Base-by-base conservation (phyloP, 2,113 vertebrate genomes). In the Pteropus alecto region DNA sequence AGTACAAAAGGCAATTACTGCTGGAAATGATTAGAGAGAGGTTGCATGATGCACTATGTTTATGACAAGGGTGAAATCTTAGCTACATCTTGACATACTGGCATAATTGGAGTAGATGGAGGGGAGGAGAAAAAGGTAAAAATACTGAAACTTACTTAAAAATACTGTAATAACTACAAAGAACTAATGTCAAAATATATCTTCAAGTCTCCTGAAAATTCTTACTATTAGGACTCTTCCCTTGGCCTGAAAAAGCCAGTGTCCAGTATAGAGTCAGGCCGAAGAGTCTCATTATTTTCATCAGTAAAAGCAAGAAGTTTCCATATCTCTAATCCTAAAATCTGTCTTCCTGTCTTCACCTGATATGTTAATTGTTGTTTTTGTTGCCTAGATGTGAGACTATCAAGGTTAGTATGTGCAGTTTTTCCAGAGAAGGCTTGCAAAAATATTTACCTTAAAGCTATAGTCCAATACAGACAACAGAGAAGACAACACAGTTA, bases 211-310 rank as follows among this genome's bases (percentile, higher is more conserved):
- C 28, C 48, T 54, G 41, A 92, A 94, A 89, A 92, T 77, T 63
- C 71, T 73, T 94, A 78, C 26, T 30, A 24, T 74, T 58, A 63
- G 24, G 65, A 92, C 77, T 96, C 56, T 89, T 38, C 16, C 58
- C 18, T 71, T 74, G 60, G 35, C 43, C 11, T 65, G 10, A 91
- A 91, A 95, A 68, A 90, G 58, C 56, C 65, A 93, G 73, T 65
- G 54, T 11, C 81, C n/a, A 14, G 24, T 65, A 11, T 58, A 96
- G 87, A 86, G 9, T 86, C 26, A 73, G 7, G 13, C 41, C 58
- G 48, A 86, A 96, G 54, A 87, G 86, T 70, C 7, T 82, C 51
- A 82, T 68, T 93, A 93, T 68, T 95, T 89, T 82, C n/a, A 67
- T 46, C 16, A 74, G 9, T 46, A 87, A 92, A 96, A 88, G 51